Evolutionary conservation across 2,113 vertebrate genomes (phyloP).

Genomic region (Amphiprion percula): DNA sequence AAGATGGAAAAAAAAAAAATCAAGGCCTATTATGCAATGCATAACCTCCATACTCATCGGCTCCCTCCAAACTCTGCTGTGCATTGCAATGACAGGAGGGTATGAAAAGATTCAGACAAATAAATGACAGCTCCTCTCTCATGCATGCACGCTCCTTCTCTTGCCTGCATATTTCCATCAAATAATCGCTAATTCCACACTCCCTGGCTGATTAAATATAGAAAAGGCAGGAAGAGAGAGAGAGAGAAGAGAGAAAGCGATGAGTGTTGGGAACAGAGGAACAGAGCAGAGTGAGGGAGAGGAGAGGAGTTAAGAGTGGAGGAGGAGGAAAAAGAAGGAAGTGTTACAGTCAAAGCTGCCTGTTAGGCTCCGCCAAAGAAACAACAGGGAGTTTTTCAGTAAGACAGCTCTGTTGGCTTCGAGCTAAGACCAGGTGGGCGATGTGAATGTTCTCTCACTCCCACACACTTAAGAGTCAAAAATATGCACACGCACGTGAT

Average conservation of each 20-base stretch:
- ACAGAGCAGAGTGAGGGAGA: slow-evolving; percentile 32
- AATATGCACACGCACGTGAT: slow-evolving; percentile 63
- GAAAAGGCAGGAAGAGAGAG: slow-evolving; percentile 50
- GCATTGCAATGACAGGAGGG: slow-evolving; percentile 33
- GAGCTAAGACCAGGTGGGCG: slow-evolving; percentile 66
- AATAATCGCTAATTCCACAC: slow-evolving; percentile 68
- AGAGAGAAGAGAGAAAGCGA: slow-evolving; percentile 33
- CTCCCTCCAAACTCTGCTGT: slow-evolving; percentile 42
- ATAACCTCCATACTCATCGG: slow-evolving; percentile 41
- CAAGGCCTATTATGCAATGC: slow-evolving; percentile 43
- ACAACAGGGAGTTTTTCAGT: slow-evolving; percentile 72
- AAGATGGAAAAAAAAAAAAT: background rate
- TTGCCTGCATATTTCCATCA: slow-evolving; percentile 53
- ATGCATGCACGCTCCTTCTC: background rate
- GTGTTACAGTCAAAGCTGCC: slow-evolving; percentile 64
- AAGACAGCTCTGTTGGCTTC: slow-evolving; percentile 63
- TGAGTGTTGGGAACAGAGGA: slow-evolving; percentile 44
- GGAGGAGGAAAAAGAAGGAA: slow-evolving; percentile 61
- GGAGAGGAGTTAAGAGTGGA: slow-evolving; percentile 37
- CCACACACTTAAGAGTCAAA: slow-evolving; percentile 66
- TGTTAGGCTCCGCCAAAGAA: slow-evolving; percentile 67
- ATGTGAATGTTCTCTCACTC: slow-evolving; percentile 76
- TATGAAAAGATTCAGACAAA: slow-evolving; percentile 39
- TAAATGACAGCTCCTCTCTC: slow-evolving; percentile 32
- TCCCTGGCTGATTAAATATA: slow-evolving; percentile 71